Percentiles rank a stretch among this genome's conserved stretches.
phyloP scores from a whole-genome alignment of 2,113 vertebrate genomes.

The Thalassarche chlororhynchos region DNA sequence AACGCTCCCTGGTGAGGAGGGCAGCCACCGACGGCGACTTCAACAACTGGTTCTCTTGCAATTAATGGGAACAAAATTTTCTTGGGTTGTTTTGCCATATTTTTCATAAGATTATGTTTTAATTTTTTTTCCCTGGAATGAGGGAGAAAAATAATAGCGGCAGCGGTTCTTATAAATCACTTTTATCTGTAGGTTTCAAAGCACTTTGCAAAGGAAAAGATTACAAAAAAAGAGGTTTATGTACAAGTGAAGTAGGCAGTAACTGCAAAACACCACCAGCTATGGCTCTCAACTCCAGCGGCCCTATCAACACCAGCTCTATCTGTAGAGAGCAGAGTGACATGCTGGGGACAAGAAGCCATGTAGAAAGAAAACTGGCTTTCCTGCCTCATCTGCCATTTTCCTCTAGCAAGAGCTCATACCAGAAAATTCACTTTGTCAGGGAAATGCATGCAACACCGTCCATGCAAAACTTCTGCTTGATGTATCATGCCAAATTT shows the following conservation, averaged over 20 bases:
- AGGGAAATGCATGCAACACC: accelerated
- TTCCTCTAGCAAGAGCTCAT: neutral
- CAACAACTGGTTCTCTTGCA: neutral
- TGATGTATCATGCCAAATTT: neutral
- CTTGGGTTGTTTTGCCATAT: neutral
- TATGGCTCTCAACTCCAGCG: neutral
- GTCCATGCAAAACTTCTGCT: neutral
- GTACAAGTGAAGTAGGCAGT: neutral
- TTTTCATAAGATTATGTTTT: neutral
- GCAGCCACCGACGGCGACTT: neutral
- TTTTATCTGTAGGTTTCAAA: neutral
- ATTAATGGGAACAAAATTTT: neutral
- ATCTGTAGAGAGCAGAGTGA: neutral
- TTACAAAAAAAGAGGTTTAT: neutral
- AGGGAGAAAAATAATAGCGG: neutral
- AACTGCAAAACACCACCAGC: neutral
- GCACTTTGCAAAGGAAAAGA: neutral
- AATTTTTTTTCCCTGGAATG: neutral
- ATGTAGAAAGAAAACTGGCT: accelerated
- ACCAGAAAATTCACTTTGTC: neutral
- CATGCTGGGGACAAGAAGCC: neutral
- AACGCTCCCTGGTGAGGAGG: neutral
- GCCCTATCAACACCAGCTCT: neutral
- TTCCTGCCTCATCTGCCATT: neutral
- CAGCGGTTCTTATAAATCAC: neutral